Base-by-base conservation (phyloP, 2,797 vertebrate genomes). In the Acrossocheilus wenchowensis region DNA sequence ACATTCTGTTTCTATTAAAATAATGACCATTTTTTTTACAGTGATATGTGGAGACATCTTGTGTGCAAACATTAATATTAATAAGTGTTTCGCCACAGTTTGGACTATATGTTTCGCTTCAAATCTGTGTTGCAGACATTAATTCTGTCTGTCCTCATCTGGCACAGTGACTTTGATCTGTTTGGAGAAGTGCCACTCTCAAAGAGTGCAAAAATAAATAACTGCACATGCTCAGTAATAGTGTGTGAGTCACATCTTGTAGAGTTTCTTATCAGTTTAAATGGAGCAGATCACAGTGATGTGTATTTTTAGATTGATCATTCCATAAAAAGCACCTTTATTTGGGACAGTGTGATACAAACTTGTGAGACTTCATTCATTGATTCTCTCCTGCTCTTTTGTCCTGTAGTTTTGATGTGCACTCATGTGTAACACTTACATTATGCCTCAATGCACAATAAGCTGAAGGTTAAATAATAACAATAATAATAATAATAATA, bases 161-260 rank as follows among this genome's bases (percentile, higher is more conserved):
- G 66, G 60, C 82, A 73, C 34, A 41, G 30, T 17, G 82, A 81
- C 66, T 87, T 87, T 90, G 71, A 91, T 90, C 85, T 82, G 50
- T 64, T 54, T 87, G 78, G 78, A 90, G 75, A 88, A 60, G 52
- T 43, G 71, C 45, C 81, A 64, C 71, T 80, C 82, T 84, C 34
- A 87, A 90, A 92, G 87, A 81, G 50, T 84, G 91, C 93, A 93
- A 92, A 94, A 93, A 95, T 95, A 95, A 93, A 90, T 69, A 86
- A 81, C 78, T 88, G 89, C 88, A 82, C 90, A 90, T 82, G 86
- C 91, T 92, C 89, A 90, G 90, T 89, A 93, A 94, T 91, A 91
- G 87, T 75, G 75, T 73, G 85, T 48, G 86, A 91, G 89, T 91
- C 87, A 87, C 69, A 45, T 91, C 64, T 50, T 78, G 82, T 92